phyloP scores from a whole-genome alignment of 2,113 vertebrate species.

The Pleuronectes platessa region DNA sequence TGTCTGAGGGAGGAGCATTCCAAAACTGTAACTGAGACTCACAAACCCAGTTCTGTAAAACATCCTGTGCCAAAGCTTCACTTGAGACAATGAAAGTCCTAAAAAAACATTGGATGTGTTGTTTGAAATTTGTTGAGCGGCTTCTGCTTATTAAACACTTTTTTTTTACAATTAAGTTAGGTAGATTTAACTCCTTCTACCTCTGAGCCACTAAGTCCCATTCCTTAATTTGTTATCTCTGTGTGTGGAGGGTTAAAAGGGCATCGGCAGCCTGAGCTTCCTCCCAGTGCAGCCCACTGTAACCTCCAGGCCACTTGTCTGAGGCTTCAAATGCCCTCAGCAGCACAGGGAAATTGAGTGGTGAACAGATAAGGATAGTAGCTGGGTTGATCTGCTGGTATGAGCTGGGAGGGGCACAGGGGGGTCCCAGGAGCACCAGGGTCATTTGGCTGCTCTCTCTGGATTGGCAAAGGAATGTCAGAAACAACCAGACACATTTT shows the following conservation, averaged over 20 bases:
- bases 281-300: conserved; percentile 61
- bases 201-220: conserved; percentile 26
- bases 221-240: conserved; percentile 45
- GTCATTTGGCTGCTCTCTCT: conserved; percentile 71
- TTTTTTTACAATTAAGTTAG: conserved; percentile 17
- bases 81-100: neutral
- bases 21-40: neutral
- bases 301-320: conserved; percentile 68
- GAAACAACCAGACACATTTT: conserved; percentile 61
- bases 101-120: neutral
- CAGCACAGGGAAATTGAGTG: conserved; percentile 76
- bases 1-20: neutral
- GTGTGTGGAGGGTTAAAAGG: conserved; percentile 66
- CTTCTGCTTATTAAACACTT: neutral
- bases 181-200: conserved; percentile 18
- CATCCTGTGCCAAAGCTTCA: neutral
- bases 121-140: neutral
- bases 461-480: conserved; percentile 74
- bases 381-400: conserved; percentile 68
- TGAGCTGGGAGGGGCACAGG: conserved; percentile 51
- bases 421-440: conserved; percentile 65
- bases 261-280: conserved; percentile 60
- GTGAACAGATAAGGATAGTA: conserved; percentile 78
- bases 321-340: conserved; percentile 70
- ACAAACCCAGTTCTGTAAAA: neutral